These are phyloP conservation scores for Morpho achilles DNA, from an alignment of 2,888 invertebrate genomes.

Conservation along the genomic window DNA sequence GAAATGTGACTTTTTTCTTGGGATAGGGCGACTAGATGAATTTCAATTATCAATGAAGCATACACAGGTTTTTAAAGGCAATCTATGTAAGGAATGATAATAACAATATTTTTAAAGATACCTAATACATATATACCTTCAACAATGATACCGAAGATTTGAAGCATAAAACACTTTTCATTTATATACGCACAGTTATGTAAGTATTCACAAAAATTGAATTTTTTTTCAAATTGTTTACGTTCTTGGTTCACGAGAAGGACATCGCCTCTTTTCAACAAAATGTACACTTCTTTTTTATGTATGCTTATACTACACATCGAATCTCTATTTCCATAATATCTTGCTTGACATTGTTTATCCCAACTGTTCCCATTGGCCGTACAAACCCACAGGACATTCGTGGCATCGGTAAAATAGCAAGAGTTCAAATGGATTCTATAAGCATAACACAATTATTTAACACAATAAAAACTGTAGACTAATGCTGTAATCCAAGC, in stretches of 20 bases:
- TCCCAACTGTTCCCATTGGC: constrained; percentile 14
- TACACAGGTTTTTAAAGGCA: too few species aligned
- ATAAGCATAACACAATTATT: not conserved
- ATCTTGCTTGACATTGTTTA: constrained; percentile 13
- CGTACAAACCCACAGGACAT: constrained; percentile 15
- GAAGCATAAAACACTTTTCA: too few species aligned
- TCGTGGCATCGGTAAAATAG: constrained; percentile 17
- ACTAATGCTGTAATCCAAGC: too few species aligned
- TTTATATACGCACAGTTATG: too few species aligned
- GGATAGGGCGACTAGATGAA: too few species aligned
- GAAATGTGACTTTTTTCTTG: too few species aligned
- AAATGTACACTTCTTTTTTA: constrained; percentile 33
- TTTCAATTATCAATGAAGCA: too few species aligned
- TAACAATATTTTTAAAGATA: too few species aligned
- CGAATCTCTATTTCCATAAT: constrained; percentile 13
- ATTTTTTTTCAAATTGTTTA: constrained; percentile 10
- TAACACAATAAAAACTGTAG: too few species aligned
- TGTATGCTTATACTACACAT: constrained; percentile 15
- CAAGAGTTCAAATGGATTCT: constrained; percentile 18
- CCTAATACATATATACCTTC: too few species aligned
- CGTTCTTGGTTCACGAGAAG: constrained; percentile 14
- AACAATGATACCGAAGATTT: too few species aligned
- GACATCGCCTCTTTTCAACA: constrained; percentile 37
- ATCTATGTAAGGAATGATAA: too few species aligned
- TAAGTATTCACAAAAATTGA: constrained; percentile 1